Evolutionary conservation across 1,140 invertebrate genomes (phyloP).

Genomic region (Aphaenogaster floridana): DNA sequence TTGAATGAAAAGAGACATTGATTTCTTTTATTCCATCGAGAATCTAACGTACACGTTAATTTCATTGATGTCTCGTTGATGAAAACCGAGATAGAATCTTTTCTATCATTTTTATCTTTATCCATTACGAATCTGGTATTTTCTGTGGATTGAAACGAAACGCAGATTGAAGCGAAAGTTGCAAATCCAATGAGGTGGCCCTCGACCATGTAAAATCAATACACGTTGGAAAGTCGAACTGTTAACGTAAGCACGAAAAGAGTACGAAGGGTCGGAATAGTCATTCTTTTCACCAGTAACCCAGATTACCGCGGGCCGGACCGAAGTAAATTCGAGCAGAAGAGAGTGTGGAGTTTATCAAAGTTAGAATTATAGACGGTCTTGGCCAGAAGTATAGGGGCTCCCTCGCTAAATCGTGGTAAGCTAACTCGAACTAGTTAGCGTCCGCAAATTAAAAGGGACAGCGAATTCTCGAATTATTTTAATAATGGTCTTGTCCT

Average conservation of each 20-base stretch:
- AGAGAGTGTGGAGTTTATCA: conserved; percentile 24
- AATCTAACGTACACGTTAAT: conserved; percentile 7
- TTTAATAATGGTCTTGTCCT: not conserved
- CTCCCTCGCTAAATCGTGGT: not conserved
- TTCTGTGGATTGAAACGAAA: conserved; percentile 3
- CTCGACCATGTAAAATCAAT: conserved; percentile 35
- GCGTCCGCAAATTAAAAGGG: not conserved
- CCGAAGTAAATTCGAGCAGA: conserved; percentile 26
- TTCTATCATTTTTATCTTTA: not conserved
- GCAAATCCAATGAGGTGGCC: conserved; percentile 35
- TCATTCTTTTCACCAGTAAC: conserved; percentile 36
- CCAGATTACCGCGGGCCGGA: conserved; percentile 36
- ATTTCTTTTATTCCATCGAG: not conserved
- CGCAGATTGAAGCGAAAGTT: conserved; percentile 31
- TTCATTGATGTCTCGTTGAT: not conserved
- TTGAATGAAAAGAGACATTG: not conserved
- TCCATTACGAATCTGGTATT: not conserved
- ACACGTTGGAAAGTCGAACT: conserved; percentile 43
- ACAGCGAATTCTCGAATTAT: not conserved
- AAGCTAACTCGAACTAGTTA: conserved; percentile 25
- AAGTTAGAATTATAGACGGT: conserved; percentile 43
- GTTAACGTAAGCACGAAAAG: conserved; percentile 57
- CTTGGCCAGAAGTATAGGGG: not conserved
- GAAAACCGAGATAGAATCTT: not conserved
- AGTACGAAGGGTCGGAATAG: conserved; percentile 7